phyloP scores from a whole-genome alignment of 2,888 invertebrate species.

The Epistrophe eligans region DNA sequence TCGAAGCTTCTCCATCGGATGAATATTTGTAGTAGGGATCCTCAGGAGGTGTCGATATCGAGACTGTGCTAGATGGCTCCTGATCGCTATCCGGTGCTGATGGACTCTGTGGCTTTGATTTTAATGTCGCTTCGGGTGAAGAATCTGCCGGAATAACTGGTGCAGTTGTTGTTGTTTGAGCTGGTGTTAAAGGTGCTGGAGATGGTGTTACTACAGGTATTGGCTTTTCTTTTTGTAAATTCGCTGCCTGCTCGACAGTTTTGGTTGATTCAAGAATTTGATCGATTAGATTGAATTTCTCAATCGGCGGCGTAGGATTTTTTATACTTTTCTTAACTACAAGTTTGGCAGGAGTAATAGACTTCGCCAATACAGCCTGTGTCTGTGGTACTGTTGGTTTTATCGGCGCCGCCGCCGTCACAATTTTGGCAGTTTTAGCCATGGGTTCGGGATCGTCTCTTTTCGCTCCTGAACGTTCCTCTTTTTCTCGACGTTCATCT shows the following conservation, averaged over 20 bases:
- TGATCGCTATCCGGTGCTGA: constrained; percentile 87
- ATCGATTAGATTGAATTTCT: constrained; percentile 81
- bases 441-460: constrained; percentile 48
- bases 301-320: constrained; percentile 61
- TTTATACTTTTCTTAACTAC: constrained; percentile 77
- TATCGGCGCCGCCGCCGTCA: background rate
- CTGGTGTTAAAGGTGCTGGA: constrained; percentile 9
- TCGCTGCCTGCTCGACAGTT: constrained; percentile 83
- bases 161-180: constrained; percentile 45
- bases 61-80: constrained; percentile 92
- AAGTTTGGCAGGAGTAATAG: background rate
- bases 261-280: constrained; percentile 83
- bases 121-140: constrained; percentile 48
- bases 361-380: constrained; percentile 6
- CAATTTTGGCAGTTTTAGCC: constrained; percentile 17
- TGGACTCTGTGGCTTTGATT: constrained; percentile 50
- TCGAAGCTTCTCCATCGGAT: constrained; percentile 76
- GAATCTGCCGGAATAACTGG: constrained; percentile 48
- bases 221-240: constrained; percentile 78
- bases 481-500: constrained; percentile 78
- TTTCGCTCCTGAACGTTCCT: constrained; percentile 64
- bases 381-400: constrained; percentile 15
- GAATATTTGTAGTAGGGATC: constrained; percentile 80
- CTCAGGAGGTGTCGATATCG: constrained; percentile 86
- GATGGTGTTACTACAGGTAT: constrained; percentile 18